Evolutionary conservation across 2,888 invertebrate species (phyloP).

Genomic region (Diloba caeruleocephala): DNA sequence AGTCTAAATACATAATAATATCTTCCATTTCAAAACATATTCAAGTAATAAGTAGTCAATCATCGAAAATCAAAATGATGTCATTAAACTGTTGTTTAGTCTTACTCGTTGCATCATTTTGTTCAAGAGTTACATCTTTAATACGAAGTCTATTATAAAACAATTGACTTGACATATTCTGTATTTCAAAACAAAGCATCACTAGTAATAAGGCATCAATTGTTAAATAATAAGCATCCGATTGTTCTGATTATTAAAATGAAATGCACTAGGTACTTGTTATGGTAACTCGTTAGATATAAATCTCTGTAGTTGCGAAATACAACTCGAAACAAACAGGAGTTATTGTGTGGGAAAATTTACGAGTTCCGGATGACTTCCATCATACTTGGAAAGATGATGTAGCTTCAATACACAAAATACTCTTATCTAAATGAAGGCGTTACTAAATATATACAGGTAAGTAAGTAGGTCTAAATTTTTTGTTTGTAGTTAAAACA

Average conservation of each 20-base stretch:
- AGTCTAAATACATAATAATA: no score
- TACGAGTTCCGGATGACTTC: slow-evolving; percentile 7
- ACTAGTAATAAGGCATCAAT: slow-evolving; percentile 6
- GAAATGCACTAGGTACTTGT: no score
- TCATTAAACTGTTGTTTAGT: slow-evolving; percentile 13
- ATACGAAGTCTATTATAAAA: slow-evolving; percentile 25
- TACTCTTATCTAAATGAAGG: no score
- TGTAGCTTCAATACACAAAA: not conserved
- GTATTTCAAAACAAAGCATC: slow-evolving; percentile 29
- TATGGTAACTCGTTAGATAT: no score
- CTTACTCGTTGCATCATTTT: slow-evolving; percentile 18
- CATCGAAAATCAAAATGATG: slow-evolving; percentile 20
- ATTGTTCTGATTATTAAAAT: slow-evolving; percentile 29
- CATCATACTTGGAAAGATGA: slow-evolving; percentile 15
- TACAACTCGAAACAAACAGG: slow-evolving; percentile 5
- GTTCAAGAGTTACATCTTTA: slow-evolving; percentile 6
- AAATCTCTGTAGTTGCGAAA: not conserved
- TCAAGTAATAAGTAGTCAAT: not conserved
- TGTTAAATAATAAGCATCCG: slow-evolving; percentile 20
- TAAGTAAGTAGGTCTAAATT: no score
- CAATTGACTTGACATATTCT: slow-evolving; percentile 24
- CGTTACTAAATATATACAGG: slow-evolving; percentile 3
- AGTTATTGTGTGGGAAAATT: slow-evolving; percentile 18
- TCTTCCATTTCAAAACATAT: no score
- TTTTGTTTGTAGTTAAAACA: no score